Conservation (phyloP, 2,113 vertebrate species). For the Lamprologus speciosus region DNA sequence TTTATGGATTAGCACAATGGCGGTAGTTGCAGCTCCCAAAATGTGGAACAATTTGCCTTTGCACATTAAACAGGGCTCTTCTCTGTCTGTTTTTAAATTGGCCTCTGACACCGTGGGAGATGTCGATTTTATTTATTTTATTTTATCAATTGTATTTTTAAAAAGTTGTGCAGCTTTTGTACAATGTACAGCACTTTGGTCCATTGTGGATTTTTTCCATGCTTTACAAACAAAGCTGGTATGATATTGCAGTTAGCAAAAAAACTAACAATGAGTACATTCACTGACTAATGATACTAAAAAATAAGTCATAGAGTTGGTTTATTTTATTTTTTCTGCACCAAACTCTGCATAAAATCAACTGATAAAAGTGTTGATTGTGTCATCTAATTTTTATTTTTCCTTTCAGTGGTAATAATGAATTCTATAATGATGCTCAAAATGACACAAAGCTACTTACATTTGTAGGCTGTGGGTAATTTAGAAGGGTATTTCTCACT, state of each 20-base stretch:
- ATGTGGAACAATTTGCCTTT: background rate
- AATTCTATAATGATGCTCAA: background rate
- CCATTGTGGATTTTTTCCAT: background rate
- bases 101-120: background rate
- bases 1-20: background rate
- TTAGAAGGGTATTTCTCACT: background rate
- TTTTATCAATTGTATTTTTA: background rate
- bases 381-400: background rate
- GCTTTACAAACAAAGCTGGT: background rate
- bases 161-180: background rate
- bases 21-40: background rate
- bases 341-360: background rate
- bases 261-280: background rate
- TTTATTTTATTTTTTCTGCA: background rate
- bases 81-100: background rate
- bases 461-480: background rate
- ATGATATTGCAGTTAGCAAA: background rate
- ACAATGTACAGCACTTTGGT: background rate
- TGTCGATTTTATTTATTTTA: background rate
- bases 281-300: background rate
- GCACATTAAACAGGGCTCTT: background rate
- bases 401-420: background rate
- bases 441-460: background rate
- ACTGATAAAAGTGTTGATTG: background rate
- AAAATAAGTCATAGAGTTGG: background rate